A percentile compares a stretch with the other conserved stretches of the same genome.
Conservation (phyloP, 1,140 invertebrate genomes). For the Myzus persicae region DNA sequence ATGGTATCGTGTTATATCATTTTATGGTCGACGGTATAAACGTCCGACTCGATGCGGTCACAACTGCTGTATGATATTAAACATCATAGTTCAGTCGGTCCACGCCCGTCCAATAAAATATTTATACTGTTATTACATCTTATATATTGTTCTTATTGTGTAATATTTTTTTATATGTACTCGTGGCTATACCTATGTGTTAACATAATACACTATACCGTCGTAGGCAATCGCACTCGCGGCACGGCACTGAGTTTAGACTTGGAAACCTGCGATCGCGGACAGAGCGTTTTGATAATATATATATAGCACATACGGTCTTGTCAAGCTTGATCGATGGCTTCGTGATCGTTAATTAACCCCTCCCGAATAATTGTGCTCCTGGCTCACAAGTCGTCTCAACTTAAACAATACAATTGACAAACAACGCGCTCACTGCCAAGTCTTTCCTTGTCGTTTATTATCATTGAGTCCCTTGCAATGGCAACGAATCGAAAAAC, state of each 20-base stretch:
- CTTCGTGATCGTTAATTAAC: background rate
- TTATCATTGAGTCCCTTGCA: background rate
- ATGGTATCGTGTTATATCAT: background rate
- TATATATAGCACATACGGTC: background rate
- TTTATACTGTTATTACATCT: background rate
- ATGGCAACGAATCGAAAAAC: background rate
- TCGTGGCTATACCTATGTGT: background rate
- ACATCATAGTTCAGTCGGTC: background rate
- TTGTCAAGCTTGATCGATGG: background rate
- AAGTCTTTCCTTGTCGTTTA: background rate
- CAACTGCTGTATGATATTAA: background rate
- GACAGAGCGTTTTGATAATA: background rate
- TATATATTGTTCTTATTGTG: background rate
- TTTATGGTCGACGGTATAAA: slow-evolving; percentile 5
- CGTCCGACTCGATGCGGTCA: background rate
- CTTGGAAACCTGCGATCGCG: background rate
- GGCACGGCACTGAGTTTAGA: background rate
- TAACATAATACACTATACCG: background rate
- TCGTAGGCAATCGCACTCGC: background rate
- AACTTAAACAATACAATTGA: background rate
- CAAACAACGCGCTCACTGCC: background rate
- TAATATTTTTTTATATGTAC: background rate
- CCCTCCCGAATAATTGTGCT: background rate
- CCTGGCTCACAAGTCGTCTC: background rate
- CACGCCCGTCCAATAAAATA: background rate